phyloP scores from a whole-genome alignment of 2,797 vertebrate species.

The Pangasius sanitwongsei region DNA sequence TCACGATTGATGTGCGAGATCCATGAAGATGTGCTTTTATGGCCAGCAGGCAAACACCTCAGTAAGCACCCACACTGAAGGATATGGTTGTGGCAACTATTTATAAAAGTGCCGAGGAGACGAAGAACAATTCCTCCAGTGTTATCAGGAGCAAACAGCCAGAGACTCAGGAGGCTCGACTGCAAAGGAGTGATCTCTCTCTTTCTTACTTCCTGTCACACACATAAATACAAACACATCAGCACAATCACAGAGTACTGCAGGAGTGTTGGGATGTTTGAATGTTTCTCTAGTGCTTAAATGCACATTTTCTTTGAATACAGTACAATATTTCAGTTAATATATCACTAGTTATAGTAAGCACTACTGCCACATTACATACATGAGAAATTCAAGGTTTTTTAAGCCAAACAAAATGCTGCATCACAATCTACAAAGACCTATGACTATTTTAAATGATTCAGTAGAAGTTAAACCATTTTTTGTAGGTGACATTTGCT shows the following conservation, averaged over 20 bases:
- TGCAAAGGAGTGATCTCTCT: slow-evolving; percentile 52
- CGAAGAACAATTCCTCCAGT: slow-evolving; percentile 68
- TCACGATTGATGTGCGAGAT: slow-evolving; percentile 5
- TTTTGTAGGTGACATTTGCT: neutral
- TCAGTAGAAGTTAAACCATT: neutral
- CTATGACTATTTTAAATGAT: neutral
- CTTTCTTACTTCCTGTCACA: slow-evolving; percentile 34
- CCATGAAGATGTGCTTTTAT: slow-evolving; percentile 51
- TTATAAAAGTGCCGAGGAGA: slow-evolving; percentile 66
- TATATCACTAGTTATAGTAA: neutral
- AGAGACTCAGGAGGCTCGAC: slow-evolving; percentile 57
- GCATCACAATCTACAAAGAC: neutral
- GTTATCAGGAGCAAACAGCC: slow-evolving; percentile 74
- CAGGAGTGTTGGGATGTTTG: neutral
- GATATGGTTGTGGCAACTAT: slow-evolving; percentile 63
- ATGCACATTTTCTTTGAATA: neutral
- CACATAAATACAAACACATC: neutral
- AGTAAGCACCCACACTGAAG: slow-evolving; percentile 56
- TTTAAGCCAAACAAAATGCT: neutral
- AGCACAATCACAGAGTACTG: neutral
- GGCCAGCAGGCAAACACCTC: slow-evolving; percentile 56
- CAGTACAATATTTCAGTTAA: neutral
- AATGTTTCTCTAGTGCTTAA: slow-evolving; percentile 1
- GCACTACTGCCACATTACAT: neutral
- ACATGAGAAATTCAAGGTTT: neutral